Conservation (phyloP, 2,797 vertebrate genomes). For the Brachyalestes nurse region DNA sequence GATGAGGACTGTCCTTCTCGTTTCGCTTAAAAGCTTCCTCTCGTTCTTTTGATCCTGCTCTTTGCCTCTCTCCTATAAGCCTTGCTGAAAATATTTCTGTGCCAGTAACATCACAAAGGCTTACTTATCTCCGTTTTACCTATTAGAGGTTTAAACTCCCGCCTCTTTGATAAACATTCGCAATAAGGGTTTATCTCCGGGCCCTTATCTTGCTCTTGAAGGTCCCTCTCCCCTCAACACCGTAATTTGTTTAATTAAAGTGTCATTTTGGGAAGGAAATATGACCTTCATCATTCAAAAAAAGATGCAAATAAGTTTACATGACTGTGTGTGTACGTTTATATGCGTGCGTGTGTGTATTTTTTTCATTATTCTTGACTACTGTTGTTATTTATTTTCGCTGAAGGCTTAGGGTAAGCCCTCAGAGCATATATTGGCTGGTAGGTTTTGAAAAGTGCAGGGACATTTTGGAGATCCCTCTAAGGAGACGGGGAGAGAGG, state of each 20-base stretch:
- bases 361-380: constrained; percentile 32
- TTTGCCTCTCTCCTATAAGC: constrained; percentile 55
- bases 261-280: constrained; percentile 83
- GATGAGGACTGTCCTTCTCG: constrained; percentile 62
- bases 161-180: constrained; percentile 82
- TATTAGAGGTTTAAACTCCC: constrained; percentile 85
- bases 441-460: constrained; percentile 58
- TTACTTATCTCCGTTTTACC: constrained; percentile 86
- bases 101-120: constrained; percentile 82
- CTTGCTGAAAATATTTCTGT: constrained; percentile 75
- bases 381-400: constrained; percentile 37
- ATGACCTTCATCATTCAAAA: constrained; percentile 65
- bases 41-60: constrained; percentile 43
- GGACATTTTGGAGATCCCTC: constrained; percentile 60
- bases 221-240: constrained; percentile 77
- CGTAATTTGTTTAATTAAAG: constrained; percentile 88
- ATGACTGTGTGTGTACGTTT: constrained; percentile 38
- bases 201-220: constrained; percentile 79
- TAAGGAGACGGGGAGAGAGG: constrained; percentile 54
- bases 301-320: constrained; percentile 78
- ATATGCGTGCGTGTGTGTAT: constrained; percentile 16
- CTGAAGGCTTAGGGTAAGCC: constrained; percentile 74
- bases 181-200: constrained; percentile 80
- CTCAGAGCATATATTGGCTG: constrained; percentile 56
- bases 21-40: constrained; percentile 58